Conservation (phyloP, 1,140 invertebrate species). For the Melipona quadrifasciata region DNA sequence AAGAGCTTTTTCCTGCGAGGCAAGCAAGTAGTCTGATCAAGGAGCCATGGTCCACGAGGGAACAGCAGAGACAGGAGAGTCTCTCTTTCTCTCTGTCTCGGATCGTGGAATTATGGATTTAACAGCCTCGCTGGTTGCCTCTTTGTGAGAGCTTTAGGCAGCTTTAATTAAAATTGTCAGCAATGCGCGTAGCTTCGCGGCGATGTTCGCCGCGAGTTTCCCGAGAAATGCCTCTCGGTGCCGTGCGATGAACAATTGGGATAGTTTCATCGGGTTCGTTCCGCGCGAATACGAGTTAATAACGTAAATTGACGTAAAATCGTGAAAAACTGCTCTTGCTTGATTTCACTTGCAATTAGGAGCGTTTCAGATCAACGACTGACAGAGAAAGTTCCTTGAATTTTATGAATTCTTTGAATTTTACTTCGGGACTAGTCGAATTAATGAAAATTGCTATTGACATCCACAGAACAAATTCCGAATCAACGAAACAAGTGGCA, state of each 20-base stretch:
- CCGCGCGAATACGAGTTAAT: too few relatives aligned
- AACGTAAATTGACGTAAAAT: too few relatives aligned
- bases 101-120: slow-evolving; percentile 7
- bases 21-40: slow-evolving; percentile 13
- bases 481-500: too few relatives aligned
- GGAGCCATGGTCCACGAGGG: not conserved
- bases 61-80: not conserved
- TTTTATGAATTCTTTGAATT: too few relatives aligned
- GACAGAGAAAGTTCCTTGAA: too few relatives aligned
- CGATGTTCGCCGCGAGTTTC: not conserved
- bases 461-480: too few relatives aligned
- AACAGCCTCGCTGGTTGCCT: not conserved
- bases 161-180: slow-evolving; percentile 11
- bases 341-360: too few relatives aligned
- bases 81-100: too few relatives aligned
- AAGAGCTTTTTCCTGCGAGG: slow-evolving; percentile 1
- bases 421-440: too few relatives aligned
- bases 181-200: not conserved
- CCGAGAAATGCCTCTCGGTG: not conserved
- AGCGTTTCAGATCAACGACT: too few relatives aligned
- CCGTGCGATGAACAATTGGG: not conserved
- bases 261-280: not conserved
- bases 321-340: too few relatives aligned
- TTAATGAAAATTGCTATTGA: too few relatives aligned
- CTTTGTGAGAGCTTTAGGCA: not conserved